Base-by-base conservation (phyloP, 1,140 invertebrate genomes). In the Bombus pyrosoma region DNA sequence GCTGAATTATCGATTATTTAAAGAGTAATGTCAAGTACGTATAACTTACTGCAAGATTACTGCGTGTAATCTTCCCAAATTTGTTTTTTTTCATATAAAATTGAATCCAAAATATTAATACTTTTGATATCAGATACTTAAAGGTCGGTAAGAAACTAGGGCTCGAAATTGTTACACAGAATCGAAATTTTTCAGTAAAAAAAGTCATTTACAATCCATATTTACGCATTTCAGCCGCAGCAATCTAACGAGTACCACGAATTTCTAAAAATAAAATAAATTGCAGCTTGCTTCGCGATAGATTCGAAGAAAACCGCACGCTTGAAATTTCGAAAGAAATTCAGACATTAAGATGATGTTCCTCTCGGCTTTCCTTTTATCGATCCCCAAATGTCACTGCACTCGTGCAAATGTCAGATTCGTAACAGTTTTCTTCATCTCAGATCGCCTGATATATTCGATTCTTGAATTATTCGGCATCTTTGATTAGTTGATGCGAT, bases 381-480 rank as follows among this genome's bases (percentile, higher is more conserved):
- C 81, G 81, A 76, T 83, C 59, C 10, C 5, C 13, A 43, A 76
- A 53, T 68, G 73, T 76, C 81, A 68, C 25, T 83, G 69, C 3
- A 43, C 69, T 80, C 32, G 28, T 22, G 25, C 28, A 72, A 39
- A 8, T 25, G 22, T 10, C 22, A 34, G 9, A 32, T 62, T 81
- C 37, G n/a, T 57, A 68, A 53, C n/a, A 39, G 9, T 71, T 25
- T 15, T 25, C 43, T 57, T 41, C 9, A 18, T n/a, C 28, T 3
- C 25, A 59, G 8, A 10, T 8, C 71, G 13, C 2, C 18, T 13
- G 32, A 32, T 25, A 64, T 47, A 3, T 59, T 59, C 43, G 25
- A 39, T 64, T 82, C 15, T 22, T 34, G 18, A 43, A 47, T 62
- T 34, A 64, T 71, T n/a, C 43, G 47, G 3, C 22, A 18, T 25